Evolutionary conservation across 2,797 vertebrate genomes (phyloP), one percentile per base, ranked within the genome.

Genomic region (Sebastes miniatus): DNA sequence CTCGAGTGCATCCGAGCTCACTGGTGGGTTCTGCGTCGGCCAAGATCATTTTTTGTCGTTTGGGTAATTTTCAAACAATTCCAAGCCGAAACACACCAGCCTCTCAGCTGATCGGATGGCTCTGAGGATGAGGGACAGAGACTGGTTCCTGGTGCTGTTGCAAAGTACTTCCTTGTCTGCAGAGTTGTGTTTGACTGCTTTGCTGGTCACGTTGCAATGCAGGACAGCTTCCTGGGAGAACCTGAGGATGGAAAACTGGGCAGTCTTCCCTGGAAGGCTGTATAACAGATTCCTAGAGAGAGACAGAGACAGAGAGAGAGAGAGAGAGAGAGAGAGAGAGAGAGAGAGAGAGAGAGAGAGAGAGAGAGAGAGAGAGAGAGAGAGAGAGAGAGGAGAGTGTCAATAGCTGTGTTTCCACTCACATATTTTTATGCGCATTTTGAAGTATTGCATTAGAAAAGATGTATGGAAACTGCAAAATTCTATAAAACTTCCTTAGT

Each of bases 271-370:
- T 88, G 97, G 96, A 69, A 98, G 89, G 79, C 95, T 95, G 93
- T 98, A 99, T 50, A 99, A 93, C 84, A 98, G 96, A 87, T 99
- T 99, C 94, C 98, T 99, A 68, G 18, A 78, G 27, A 61, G 18
- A 79, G 36, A n/a, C n/a, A 36, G 58, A 59, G 4, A 29, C 4
- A 36, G 11, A 36, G 34, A 12, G 0, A 36, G 34, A 32, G 32
- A 32, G 0, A 32, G 20, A 69, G 27, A 56, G 18, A 27, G 27
- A 27, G 4, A 29, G 27, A 29, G 27, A 29, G 7, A 31, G 18
- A 29, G 7, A 3, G 6, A 61, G 18, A 76, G 36, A 34, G 25
- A 58, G 3, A 27, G 25, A n/a, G 20, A 69, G 32, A 56, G 3
- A 34, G 9, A 34, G 9, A 61, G 14, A 79, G 36, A 36, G 8